These are phyloP conservation scores for Carduelis carduelis DNA, from an alignment of 2,797 vertebrate genomes.

Conservation along the genomic window DNA sequence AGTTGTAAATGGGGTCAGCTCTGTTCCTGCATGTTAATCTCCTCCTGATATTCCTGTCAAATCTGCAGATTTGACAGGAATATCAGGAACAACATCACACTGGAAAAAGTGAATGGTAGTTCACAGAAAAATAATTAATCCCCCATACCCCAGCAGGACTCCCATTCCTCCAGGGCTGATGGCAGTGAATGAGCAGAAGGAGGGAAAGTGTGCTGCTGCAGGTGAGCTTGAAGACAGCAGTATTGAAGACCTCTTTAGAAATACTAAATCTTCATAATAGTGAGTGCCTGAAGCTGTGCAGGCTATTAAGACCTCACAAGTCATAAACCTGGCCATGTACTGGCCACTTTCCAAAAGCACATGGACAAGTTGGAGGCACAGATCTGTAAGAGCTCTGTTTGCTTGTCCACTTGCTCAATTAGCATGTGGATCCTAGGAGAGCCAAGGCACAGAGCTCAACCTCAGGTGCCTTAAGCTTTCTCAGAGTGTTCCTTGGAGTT, in stretches of 20 bases:
- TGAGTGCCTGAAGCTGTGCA: not conserved
- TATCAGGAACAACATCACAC: not conserved
- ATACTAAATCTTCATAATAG: not conserved
- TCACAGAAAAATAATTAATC: not conserved
- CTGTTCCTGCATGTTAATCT: not conserved
- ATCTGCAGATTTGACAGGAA: no score
- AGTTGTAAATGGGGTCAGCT: not conserved
- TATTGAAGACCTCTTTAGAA: not conserved
- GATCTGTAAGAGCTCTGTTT: not conserved
- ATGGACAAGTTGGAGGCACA: not conserved
- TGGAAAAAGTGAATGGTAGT: not conserved
- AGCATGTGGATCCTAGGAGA: not conserved
- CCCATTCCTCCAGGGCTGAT: not conserved
- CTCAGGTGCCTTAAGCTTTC: not conserved
- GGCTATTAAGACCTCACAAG: not conserved
- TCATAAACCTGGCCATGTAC: not conserved
- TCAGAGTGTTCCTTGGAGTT: not conserved
- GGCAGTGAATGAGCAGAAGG: not conserved
- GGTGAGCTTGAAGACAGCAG: not conserved
- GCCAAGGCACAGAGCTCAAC: not conserved
- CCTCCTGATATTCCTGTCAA: not conserved
- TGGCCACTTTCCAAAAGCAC: not conserved
- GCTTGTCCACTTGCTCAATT: not conserved
- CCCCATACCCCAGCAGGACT: not conserved
- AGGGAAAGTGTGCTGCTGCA: not conserved